phyloP scores from a whole-genome alignment of 2,797 vertebrate genomes.

The Brachymystax lenok region DNA sequence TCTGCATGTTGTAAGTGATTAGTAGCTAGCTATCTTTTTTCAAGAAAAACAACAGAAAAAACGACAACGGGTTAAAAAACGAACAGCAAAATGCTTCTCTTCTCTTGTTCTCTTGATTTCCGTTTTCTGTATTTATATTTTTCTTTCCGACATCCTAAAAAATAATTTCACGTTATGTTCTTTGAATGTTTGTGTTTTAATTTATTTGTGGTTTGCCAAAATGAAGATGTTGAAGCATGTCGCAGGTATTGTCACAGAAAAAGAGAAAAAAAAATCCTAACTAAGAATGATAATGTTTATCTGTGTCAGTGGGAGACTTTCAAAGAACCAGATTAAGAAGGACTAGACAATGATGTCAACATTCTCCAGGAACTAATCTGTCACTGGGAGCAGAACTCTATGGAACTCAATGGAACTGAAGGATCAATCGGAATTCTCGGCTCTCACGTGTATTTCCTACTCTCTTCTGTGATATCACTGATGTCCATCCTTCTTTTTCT shows the following conservation, averaged over 20 bases:
- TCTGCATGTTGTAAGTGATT: conserved; percentile 86
- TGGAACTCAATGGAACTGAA: conserved; percentile 17
- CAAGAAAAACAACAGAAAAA: conserved; percentile 72
- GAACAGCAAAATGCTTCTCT: conserved; percentile 71
- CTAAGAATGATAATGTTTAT: conserved; percentile 65
- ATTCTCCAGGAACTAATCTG: conserved; percentile 42
- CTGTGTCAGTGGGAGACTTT: conserved; percentile 47
- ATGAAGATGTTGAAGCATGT: conserved; percentile 79
- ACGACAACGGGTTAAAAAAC: conserved; percentile 39
- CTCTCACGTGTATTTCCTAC: conserved; percentile 48
- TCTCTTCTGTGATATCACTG: conserved; percentile 61
- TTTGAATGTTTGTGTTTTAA: conserved; percentile 83
- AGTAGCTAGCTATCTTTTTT: conserved; percentile 79
- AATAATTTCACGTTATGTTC: conserved; percentile 71
- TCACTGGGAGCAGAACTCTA: conserved; percentile 29
- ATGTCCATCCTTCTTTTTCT: conserved; percentile 57
- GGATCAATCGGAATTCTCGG: background rate
- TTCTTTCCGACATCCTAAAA: conserved; percentile 70
- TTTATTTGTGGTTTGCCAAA: conserved; percentile 84
- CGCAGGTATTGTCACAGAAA: conserved; percentile 73
- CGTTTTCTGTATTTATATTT: conserved; percentile 64
- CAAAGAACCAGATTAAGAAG: conserved; percentile 44
- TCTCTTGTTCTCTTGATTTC: conserved; percentile 51
- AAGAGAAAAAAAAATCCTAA: conserved; percentile 54
- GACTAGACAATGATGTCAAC: conserved; percentile 46